Base-by-base conservation (phyloP, 2,113 vertebrate genomes). In the Phycodurus eques region DNA sequence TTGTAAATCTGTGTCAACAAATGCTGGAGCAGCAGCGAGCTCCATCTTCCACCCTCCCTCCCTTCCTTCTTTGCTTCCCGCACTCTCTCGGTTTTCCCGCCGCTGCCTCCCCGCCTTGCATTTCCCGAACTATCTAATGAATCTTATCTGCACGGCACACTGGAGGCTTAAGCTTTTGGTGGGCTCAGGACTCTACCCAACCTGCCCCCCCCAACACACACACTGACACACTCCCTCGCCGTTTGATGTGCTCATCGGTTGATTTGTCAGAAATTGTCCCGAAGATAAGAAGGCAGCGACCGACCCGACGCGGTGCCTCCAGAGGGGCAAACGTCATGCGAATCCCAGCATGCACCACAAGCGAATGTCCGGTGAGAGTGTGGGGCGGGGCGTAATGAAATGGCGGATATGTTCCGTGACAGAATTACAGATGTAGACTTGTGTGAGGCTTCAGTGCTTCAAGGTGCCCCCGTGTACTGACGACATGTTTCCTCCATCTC, bases 1-100 rank as follows among this genome's bases (percentile, higher is more conserved):
- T 89, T 87, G 83, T 90, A 86, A 85, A 90, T 86, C 83, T 84
- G 87, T 90, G 85, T 87, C 88, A 88, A 89, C 90, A 88, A 89
- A 91, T 85, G 77, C 78, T 84, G 79, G 83, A 85, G 86, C 88
- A 85, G 87, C 84, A 87, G 79, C 75, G 85, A 85, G 76, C 82
- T 86, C 83, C 65, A 81, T 81, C 75, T 82, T 74, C 70, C 88
- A 54, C 71, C 74, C 63, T 51, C 81, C 60, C 60, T 54, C 63
- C 63, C 60, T 61, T 39, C 57, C 57, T 63, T 42, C 49, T 74
- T 63, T 64, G 72, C 53, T 66, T 72, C 81, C 64, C 62, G 66
- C 49, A 60, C 53, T 17, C 57, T 73, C 51, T 53, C 22, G 80
- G 73, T 80, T 72, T 70, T 78, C 72, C 77, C 75, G 33, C 65